Base-by-base conservation (phyloP, 1,140 invertebrate genomes). In the Maniola jurtina region DNA sequence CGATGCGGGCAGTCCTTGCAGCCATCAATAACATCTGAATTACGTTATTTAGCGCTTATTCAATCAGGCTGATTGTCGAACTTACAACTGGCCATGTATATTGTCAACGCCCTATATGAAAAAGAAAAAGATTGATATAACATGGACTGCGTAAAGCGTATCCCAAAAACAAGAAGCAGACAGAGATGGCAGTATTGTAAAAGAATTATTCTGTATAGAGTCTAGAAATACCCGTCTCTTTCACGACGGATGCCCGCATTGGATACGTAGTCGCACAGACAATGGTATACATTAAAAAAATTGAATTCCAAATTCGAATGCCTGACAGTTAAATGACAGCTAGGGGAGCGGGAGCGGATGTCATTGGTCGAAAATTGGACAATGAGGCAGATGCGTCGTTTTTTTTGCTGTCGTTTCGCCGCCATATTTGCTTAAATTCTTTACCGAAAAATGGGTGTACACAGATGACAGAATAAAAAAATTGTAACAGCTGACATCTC, bases 361-460 rank as follows among this genome's bases (percentile, higher is more conserved):
- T 79, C 57, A 89, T 89, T 88, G 86, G 86, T 75, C 76, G 81
- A 70, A 77, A 85, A 86, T 86, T 86, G 84, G 77, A 84, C 87
- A 87, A 88, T 85, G 72, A 79, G 75, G 87, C 87, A 89, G 87
- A 89, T 89, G 87, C 80, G 81, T 75, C 74, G 75, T 75, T 73
- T 79, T 78, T 79, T 73, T 68, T 45, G 47, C 48, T 61, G 73
- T 64, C 61, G 61, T 42, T 10, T 47, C 57, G 67, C 79, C 63
- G 83, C 85, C 83, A 86, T 89, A 77, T 89, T 89, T 89, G 84
- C 79, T 82, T 72, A 83, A 84, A 84, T 88, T 84, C 81, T 89
- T 86, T 80, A 78, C 73, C 79, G 82, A 78, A 82, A 85, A 86
- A 83, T 83, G 69, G 75, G 72, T 68, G 45, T 71, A 72, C 71